phyloP scores from a whole-genome alignment of 2,888 invertebrate genomes.

The Dynastes maya region DNA sequence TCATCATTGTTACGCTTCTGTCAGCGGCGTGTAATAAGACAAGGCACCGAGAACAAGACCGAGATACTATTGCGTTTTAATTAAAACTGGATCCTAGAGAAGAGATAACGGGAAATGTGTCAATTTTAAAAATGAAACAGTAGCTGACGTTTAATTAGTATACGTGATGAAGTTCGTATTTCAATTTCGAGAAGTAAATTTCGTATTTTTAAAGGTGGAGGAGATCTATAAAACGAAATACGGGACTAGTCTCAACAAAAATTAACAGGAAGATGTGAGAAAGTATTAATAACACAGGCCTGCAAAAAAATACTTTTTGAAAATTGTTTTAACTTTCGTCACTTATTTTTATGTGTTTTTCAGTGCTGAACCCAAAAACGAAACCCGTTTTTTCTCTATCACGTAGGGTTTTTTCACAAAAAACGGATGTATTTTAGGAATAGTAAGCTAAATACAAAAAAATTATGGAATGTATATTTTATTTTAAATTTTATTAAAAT shows the following conservation, averaged over 20 bases:
- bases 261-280: background rate
- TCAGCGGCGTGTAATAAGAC: background rate
- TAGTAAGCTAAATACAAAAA: too few relatives aligned
- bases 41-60: slow-evolving; percentile 16
- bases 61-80: slow-evolving; percentile 24
- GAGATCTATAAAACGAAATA: background rate
- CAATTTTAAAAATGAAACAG: slow-evolving; percentile 32
- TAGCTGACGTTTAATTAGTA: slow-evolving; percentile 13
- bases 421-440: too few relatives aligned
- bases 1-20: background rate
- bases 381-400: too few relatives aligned
- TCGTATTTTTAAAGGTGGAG: background rate
- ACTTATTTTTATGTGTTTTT: too few relatives aligned
- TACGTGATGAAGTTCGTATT: background rate
- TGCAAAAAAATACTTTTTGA: too few relatives aligned
- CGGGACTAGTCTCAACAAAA: too few relatives aligned
- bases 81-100: slow-evolving; percentile 29
- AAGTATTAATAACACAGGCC: too few relatives aligned
- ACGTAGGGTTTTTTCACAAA: too few relatives aligned
- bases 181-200: background rate
- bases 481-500: too few relatives aligned
- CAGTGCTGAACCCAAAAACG: too few relatives aligned
- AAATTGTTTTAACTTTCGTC: too few relatives aligned
- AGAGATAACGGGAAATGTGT: slow-evolving; percentile 19
- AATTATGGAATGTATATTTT: too few relatives aligned